phyloP scores from a whole-genome alignment of 2,113 vertebrate species.

The Myrmecobius fasciatus region DNA sequence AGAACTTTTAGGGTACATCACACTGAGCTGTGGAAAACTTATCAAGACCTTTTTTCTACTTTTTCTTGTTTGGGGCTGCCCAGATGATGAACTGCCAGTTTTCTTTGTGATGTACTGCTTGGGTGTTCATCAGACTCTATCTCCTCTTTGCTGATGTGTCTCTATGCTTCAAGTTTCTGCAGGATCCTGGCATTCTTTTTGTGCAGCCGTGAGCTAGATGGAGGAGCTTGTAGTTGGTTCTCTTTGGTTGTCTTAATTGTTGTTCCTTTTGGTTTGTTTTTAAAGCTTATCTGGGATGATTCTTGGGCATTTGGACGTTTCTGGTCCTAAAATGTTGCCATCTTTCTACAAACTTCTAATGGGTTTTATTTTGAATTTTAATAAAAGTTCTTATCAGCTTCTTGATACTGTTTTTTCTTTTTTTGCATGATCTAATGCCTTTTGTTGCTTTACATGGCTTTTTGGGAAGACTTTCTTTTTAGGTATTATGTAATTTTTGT shows the following conservation, averaged over 20 bases:
- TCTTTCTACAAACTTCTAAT: not conserved
- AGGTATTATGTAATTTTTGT: not conserved
- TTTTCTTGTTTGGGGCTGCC: too few relatives aligned
- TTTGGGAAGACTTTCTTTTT: not conserved
- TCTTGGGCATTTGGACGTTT: not conserved
- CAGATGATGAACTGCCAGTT: too few relatives aligned
- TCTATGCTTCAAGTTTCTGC: not conserved
- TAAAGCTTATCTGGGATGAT: not conserved
- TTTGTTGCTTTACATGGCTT: not conserved
- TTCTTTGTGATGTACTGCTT: too few relatives aligned
- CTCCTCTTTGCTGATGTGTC: not conserved
- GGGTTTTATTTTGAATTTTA: not conserved
- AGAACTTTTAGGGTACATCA: too few relatives aligned
- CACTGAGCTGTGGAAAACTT: too few relatives aligned
- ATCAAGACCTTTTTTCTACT: too few relatives aligned
- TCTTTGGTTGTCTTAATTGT: too few relatives aligned
- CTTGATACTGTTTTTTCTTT: not conserved
- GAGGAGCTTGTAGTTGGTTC: not conserved
- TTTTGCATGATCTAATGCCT: not conserved
- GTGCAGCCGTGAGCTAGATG: not conserved
- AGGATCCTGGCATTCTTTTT: not conserved
- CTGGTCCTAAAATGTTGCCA: not conserved
- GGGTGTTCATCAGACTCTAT: too few relatives aligned
- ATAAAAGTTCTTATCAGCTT: not conserved
- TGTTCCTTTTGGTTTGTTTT: not conserved